Conservation (phyloP, 2,113 vertebrate species). For the Lagopus leucura region DNA sequence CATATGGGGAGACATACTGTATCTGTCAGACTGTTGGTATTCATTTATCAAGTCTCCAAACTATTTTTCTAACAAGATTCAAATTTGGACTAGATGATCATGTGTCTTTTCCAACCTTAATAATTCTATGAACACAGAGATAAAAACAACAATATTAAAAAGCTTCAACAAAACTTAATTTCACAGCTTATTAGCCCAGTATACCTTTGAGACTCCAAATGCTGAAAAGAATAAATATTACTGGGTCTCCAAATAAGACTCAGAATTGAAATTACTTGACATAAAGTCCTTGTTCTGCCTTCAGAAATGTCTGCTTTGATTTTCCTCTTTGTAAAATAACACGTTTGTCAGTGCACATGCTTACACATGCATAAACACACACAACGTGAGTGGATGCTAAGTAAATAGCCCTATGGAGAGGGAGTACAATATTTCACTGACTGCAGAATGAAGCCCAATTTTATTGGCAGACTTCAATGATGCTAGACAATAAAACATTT, state of each 20-base stretch:
- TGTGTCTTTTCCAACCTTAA: not conserved
- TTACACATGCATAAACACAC: not conserved
- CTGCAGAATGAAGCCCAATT: constrained; percentile 26
- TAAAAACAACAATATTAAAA: not conserved
- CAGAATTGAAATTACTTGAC: not conserved
- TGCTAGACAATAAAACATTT: constrained; percentile 68
- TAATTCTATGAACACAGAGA: not conserved
- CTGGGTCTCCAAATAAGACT: not conserved
- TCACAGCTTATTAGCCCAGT: not conserved
- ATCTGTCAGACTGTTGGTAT: not conserved
- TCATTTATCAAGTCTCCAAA: not conserved
- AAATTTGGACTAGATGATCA: not conserved
- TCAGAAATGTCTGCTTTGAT: not conserved
- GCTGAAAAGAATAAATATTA: not conserved
- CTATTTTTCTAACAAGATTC: not conserved
- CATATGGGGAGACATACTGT: not conserved
- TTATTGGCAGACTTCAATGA: constrained; percentile 58
- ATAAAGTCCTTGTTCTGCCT: not conserved
- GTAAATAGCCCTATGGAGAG: constrained; percentile 25
- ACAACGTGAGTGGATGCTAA: not conserved
- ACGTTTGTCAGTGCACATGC: not conserved
- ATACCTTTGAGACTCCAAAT: not conserved
- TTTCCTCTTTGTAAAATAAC: not conserved
- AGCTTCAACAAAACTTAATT: not conserved
- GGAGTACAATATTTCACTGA: constrained; percentile 31